Conservation (phyloP, 2,888 invertebrate species). For the Arge pagana region DNA sequence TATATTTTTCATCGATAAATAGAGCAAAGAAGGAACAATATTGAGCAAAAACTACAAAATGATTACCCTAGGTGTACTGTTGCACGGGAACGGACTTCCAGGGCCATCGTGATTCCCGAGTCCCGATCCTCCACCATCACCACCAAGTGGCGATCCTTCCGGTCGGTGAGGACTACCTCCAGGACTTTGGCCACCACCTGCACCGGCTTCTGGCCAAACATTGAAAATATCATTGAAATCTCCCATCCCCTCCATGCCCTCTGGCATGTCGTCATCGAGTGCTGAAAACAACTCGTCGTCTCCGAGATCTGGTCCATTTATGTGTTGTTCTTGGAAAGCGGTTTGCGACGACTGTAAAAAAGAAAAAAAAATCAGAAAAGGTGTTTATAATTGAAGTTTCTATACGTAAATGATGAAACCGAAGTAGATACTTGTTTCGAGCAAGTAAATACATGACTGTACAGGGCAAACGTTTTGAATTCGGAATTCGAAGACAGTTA, state of each 20-base stretch:
- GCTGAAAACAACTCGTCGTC: conserved; percentile 72
- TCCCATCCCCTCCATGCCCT: conserved; percentile 73
- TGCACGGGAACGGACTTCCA: conserved; percentile 62
- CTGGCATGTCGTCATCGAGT: conserved; percentile 66
- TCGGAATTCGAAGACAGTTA: background rate
- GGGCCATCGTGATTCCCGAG: conserved; percentile 57
- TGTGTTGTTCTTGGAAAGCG: conserved; percentile 72
- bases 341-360: conserved; percentile 69
- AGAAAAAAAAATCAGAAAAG: conserved; percentile 21
- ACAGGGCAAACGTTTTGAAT: no score
- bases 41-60: background rate
- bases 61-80: conserved; percentile 61
- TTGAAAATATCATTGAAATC: conserved; percentile 81
- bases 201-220: conserved; percentile 66
- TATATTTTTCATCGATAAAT: conserved; percentile 11
- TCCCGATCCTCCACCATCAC: conserved; percentile 54
- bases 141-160: conserved; percentile 53
- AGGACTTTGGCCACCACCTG: conserved; percentile 65
- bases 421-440: conserved; percentile 7
- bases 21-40: conserved; percentile 11
- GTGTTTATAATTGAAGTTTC: background rate
- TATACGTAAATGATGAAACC: conserved; percentile 42
- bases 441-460: background rate
- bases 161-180: conserved; percentile 63
- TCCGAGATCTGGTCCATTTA: conserved; percentile 68